A percentile compares a stretch with the other conserved stretches of the same genome.
phyloP scores from a whole-genome alignment of 2,797 vertebrate genomes.

The Hippoglossus hippoglossus region DNA sequence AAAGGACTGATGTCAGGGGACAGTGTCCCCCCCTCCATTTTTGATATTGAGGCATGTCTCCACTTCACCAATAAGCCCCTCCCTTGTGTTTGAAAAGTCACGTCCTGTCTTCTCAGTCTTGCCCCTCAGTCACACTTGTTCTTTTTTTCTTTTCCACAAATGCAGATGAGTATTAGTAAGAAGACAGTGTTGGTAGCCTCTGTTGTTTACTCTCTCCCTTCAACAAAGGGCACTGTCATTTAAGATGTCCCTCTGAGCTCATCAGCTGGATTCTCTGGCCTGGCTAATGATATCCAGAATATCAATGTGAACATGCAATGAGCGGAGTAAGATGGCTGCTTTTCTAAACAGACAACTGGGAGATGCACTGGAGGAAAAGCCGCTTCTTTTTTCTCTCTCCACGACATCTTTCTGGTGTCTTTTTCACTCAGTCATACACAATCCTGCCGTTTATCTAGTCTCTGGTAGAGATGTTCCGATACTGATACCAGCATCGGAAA shows the following conservation, averaged over 20 bases:
- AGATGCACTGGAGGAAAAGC: conserved; percentile 54
- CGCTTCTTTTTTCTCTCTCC: conserved; percentile 45
- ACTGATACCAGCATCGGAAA: no score
- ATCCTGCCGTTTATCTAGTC: conserved; percentile 21
- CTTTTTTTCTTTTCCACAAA: conserved; percentile 21
- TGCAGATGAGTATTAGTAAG: conserved; percentile 60
- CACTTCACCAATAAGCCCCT: conserved; percentile 2
- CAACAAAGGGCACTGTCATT: conserved; percentile 72
- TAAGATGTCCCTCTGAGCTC: conserved; percentile 68
- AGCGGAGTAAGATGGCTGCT: conserved; percentile 36
- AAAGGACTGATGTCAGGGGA: conserved; percentile 73
- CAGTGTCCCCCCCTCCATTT: conserved; percentile 55
- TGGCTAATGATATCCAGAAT: conserved; percentile 61
- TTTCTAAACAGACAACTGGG: conserved; percentile 52
- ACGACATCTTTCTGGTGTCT: conserved; percentile 20
- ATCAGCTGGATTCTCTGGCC: conserved; percentile 60
- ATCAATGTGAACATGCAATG: conserved; percentile 46
- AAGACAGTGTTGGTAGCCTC: conserved; percentile 41
- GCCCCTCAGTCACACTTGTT: not conserved
- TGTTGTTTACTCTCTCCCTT: conserved; percentile 56
- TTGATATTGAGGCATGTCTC: conserved; percentile 72
- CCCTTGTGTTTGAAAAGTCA: no score
- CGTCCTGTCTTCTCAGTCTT: no score
- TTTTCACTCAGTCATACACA: conserved; percentile 4
- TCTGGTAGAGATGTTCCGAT: not conserved